Percentiles rank a stretch among this genome's conserved stretches.
These are phyloP conservation scores for Fragum fragum DNA, from an alignment of 2,888 invertebrate genomes.

Conservation along the genomic window DNA sequence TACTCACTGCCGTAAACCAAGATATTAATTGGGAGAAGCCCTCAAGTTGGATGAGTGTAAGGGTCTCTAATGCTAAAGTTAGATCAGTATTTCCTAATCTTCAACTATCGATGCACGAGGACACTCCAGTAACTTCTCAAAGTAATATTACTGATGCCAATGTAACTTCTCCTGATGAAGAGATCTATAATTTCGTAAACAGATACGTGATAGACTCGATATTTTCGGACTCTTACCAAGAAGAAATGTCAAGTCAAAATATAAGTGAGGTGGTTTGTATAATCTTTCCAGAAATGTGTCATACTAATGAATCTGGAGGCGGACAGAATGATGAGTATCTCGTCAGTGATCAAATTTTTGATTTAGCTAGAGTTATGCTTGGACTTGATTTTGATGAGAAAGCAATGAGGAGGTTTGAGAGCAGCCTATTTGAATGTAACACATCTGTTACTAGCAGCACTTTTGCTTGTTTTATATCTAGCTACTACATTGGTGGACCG, in stretches of 20 bases:
- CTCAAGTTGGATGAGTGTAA: not conserved
- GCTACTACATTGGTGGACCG: not conserved
- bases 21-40: not conserved
- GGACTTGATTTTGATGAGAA: not conserved
- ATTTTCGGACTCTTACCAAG: not conserved
- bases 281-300: not conserved
- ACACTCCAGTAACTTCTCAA: not conserved
- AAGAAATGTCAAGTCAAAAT: not conserved
- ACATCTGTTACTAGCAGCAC: not conserved
- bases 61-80: not conserved
- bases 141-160: not conserved
- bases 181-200: not conserved
- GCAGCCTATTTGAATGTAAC: not conserved
- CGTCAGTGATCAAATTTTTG: not conserved
- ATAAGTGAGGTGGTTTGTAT: not conserved
- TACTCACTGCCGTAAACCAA: not conserved
- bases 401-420: not conserved
- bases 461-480: not conserved
- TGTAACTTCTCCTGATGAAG: not conserved
- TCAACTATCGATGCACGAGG: not conserved
- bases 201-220: not conserved
- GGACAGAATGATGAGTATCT: not conserved
- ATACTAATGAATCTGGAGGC: not conserved
- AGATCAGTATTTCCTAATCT: not conserved
- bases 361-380: conserved; percentile 5